Base-by-base conservation (phyloP, 2,888 invertebrate species). In the Myathropa florea region DNA sequence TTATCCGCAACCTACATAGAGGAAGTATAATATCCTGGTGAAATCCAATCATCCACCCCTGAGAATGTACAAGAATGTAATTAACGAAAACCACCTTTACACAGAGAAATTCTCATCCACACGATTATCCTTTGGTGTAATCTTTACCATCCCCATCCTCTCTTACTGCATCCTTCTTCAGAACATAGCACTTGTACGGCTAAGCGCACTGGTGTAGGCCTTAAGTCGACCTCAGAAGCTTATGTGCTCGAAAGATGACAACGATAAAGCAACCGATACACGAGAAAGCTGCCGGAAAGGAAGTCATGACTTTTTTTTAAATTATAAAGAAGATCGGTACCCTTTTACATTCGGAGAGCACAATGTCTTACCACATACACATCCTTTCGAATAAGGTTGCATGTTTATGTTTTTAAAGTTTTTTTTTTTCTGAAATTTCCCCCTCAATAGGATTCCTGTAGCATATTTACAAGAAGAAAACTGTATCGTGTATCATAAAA, bases 101-200 rank as follows among this genome's bases (percentile, higher is more conserved):
- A 36, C 63, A 39, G 36, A 63, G 21, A 30, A 63, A 63, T 63
- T 36, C 36, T 33, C 63, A 2, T 23, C 24, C 36, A 64, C n/a
- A 39, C 23, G 64, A 64, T 64, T 39, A 64, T 64, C 64, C 64
- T 64, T 64, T 23, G 14, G 21, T 30, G 18, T 63, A 64, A 24
- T 23, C 36, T 39, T 14, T n/a, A n/a, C 39, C 39, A n/a, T 3
- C 39, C 39, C n/a, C 39, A 18, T 14, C 4, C 39, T n/a, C n/a
- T n/a, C n/a, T n/a, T n/a, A 39, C 14, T 39, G 39, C 39, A 3
- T 39, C 4, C 39, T n/a, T 18, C n/a, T n/a, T 39, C 39, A 12
- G 10, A 33, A 12, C 33, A 30, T 1, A 0, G 4, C 30, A 30
- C 30, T 30, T 10, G 30, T 14, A 14, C 9, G 6, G 4, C n/a